Conservation (phyloP, 2,113 vertebrate genomes). For the Hippocampus barbouri region DNA sequence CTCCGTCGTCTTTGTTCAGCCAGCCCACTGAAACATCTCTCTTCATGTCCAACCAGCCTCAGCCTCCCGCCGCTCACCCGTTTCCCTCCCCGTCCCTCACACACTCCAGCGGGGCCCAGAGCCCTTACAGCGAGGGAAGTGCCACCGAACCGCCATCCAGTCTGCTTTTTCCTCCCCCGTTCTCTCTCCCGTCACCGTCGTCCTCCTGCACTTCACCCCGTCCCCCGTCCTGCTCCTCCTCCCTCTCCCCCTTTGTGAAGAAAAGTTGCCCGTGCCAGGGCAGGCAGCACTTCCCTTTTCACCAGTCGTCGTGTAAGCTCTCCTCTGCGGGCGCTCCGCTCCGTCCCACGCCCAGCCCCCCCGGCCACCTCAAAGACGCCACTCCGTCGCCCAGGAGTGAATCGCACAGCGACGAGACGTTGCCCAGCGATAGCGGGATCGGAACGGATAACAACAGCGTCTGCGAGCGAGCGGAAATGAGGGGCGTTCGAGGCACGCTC, state of each 20-base stretch:
- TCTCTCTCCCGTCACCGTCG: slow-evolving; percentile 64
- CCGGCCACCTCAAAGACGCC: slow-evolving; percentile 84
- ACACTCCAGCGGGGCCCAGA: slow-evolving; percentile 88
- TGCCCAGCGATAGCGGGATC: slow-evolving; percentile 89
- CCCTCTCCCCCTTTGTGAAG: slow-evolving; percentile 76
- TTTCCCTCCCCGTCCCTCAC: slow-evolving; percentile 84
- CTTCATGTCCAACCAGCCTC: slow-evolving; percentile 67
- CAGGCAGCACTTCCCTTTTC: slow-evolving; percentile 66
- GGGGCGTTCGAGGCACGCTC: slow-evolving; percentile 48
- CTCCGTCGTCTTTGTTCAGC: slow-evolving; percentile 68
- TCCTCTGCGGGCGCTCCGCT: slow-evolving; percentile 71
- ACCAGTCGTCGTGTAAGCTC: slow-evolving; percentile 73
- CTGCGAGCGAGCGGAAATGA: slow-evolving; percentile 83
- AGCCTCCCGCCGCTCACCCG: slow-evolving; percentile 70
- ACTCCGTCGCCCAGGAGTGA: slow-evolving; percentile 87
- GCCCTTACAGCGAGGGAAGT: slow-evolving; percentile 85
- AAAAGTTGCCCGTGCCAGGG: slow-evolving; percentile 73
- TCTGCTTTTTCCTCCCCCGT: slow-evolving; percentile 56
- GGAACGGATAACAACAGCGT: slow-evolving; percentile 91
- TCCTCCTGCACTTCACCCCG: slow-evolving; percentile 65
- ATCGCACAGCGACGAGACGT: slow-evolving; percentile 87
- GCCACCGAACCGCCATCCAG: slow-evolving; percentile 76
- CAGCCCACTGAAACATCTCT: slow-evolving; percentile 71
- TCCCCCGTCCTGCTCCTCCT: slow-evolving; percentile 61
- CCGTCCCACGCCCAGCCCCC: slow-evolving; percentile 54